Evolutionary conservation across 2,888 invertebrate species (phyloP).

Genomic region (Agrotis clavis): DNA sequence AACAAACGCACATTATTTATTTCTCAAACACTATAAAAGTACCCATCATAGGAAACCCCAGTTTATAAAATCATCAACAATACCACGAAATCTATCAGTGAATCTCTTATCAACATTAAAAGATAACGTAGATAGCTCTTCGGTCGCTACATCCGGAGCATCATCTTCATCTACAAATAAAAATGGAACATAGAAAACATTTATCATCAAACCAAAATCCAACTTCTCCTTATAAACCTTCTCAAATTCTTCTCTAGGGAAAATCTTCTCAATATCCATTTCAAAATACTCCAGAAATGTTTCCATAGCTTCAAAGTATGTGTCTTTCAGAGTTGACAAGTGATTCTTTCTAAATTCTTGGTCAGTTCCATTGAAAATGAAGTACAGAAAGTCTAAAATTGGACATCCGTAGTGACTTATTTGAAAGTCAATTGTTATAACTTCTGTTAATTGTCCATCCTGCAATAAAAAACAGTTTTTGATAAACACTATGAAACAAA

Average conservation of each 20-base stretch:
- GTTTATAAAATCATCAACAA: conserved; percentile 72
- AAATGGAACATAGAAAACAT: conserved; percentile 70
- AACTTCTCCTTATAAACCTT: conserved; percentile 68
- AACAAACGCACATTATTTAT: background rate
- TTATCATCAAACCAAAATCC: conserved; percentile 74
- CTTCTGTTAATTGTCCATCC: conserved; percentile 72
- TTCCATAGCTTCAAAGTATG: conserved; percentile 72
- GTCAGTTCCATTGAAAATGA: conserved; percentile 76
- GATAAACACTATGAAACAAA: background rate
- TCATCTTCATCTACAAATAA: conserved; percentile 71
- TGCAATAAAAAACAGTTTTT: conserved; percentile 64
- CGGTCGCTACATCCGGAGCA: conserved; percentile 66
- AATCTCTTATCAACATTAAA: conserved; percentile 66
- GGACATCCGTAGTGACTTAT: conserved; percentile 74
- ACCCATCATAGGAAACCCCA: conserved; percentile 65
- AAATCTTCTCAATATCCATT: conserved; percentile 69
- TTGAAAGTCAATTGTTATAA: conserved; percentile 77
- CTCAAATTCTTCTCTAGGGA: conserved; percentile 72
- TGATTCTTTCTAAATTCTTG: conserved; percentile 74
- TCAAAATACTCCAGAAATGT: conserved; percentile 71
- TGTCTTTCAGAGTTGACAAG: conserved; percentile 69
- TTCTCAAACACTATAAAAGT: background rate
- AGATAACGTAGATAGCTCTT: conserved; percentile 53
- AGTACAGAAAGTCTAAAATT: conserved; percentile 75
- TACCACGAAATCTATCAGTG: conserved; percentile 65